Conservation (phyloP, 2,113 vertebrate genomes). For the Callorhinus ursinus region DNA sequence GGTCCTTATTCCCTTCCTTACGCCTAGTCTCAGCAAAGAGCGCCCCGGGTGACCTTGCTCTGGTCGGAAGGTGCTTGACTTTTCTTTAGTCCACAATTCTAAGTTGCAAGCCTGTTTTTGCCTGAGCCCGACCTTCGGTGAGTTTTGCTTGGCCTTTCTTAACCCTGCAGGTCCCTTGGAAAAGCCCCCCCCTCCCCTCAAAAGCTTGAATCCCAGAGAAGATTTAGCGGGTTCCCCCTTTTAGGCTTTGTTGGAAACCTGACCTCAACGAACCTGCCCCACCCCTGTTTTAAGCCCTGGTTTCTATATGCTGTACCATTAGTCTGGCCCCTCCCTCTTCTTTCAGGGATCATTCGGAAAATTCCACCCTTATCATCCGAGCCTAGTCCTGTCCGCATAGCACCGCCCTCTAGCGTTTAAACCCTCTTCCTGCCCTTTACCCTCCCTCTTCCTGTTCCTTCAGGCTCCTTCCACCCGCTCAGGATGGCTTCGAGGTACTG, state of each 20-base stretch:
- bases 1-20: background rate
- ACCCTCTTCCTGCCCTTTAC: background rate
- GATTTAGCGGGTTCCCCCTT: background rate
- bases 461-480: constrained; percentile 78
- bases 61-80: accelerated
- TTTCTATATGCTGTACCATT: background rate
- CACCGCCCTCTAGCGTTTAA: no score
- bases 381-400: background rate
- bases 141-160: background rate
- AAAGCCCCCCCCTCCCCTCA: background rate
- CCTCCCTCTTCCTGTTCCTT: accelerated
- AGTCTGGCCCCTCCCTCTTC: background rate
- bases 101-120: background rate
- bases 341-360: background rate
- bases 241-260: background rate
- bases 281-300: background rate
- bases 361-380: background rate
- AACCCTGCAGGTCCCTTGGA: background rate
- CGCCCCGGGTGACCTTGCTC: background rate
- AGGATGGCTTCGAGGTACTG: constrained; percentile 82
- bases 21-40: background rate
- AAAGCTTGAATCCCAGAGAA: accelerated
- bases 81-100: background rate
- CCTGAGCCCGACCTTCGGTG: background rate
- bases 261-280: background rate